Percentiles rank a stretch among this genome's conserved stretches.
These are phyloP conservation scores for Glareola pratincola DNA, from an alignment of 2,113 vertebrate genomes.

Conservation along the genomic window DNA sequence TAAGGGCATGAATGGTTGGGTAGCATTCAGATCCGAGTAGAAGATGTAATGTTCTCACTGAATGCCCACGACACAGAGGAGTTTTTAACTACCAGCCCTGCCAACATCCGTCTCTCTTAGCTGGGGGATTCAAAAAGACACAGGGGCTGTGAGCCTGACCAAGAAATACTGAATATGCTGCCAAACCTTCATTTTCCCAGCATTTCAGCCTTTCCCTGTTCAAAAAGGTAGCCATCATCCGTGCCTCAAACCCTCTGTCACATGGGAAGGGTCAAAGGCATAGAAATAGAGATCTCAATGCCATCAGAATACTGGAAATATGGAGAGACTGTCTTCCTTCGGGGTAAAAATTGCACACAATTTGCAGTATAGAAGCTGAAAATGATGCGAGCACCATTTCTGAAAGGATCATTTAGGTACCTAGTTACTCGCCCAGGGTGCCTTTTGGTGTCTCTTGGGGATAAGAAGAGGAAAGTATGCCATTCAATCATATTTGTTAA, in stretches of 20 bases:
- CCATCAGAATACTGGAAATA: background rate
- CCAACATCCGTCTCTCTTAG: background rate
- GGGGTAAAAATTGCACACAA: background rate
- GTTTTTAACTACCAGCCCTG: conserved; percentile 1
- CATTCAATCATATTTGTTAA: background rate
- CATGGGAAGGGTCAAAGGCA: background rate
- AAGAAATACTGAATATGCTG: background rate
- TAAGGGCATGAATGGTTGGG: background rate
- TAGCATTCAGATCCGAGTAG: background rate
- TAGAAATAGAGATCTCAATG: background rate
- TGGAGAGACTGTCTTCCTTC: rapidly evolving
- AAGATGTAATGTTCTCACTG: conserved; percentile 9
- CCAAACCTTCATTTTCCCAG: background rate
- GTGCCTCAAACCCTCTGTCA: background rate
- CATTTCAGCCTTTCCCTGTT: background rate
- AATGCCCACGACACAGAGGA: background rate
- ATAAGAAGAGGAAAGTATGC: background rate
- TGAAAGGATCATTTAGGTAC: background rate
- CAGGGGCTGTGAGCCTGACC: background rate
- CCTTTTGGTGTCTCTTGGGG: background rate
- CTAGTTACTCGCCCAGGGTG: background rate
- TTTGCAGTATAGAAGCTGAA: background rate
- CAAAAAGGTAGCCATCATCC: background rate
- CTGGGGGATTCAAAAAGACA: background rate
- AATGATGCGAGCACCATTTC: background rate